These are phyloP conservation scores for Leptoclinus maculatus DNA, from an alignment of 2,797 vertebrate species.

Conservation along the genomic window DNA sequence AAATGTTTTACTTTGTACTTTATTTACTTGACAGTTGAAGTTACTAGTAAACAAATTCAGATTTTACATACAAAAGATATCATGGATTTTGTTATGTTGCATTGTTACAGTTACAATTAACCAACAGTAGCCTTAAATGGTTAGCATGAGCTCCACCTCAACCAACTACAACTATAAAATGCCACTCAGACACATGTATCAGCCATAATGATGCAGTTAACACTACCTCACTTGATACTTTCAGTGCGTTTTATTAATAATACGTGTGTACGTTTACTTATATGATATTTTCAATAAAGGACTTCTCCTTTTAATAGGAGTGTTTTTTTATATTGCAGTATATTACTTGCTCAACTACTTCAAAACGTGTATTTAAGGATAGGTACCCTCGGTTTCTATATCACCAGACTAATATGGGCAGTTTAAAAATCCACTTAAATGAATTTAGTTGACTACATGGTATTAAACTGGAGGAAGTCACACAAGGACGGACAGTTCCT, in stretches of 20 bases:
- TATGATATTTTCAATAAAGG: not conserved
- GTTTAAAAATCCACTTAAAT: constrained; percentile 12
- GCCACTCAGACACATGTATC: not conserved
- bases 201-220: not conserved
- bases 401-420: not conserved
- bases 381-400: not conserved
- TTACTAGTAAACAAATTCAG: not conserved
- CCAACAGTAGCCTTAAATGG: not conserved
- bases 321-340: not conserved
- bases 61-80: not conserved
- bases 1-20: not conserved
- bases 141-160: not conserved
- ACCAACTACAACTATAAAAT: not conserved
- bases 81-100: not conserved
- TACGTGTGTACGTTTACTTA: not conserved
- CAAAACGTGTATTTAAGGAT: not conserved
- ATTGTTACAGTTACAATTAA: not conserved
- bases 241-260: not conserved
- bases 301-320: not conserved
- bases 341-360: not conserved
- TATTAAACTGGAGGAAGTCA: not conserved
- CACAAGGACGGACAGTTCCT: not conserved
- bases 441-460: not conserved
- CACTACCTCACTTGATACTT: not conserved
- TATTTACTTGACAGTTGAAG: not conserved